Base-by-base conservation (phyloP, 2,113 vertebrate species). In the Monopterus albus region DNA sequence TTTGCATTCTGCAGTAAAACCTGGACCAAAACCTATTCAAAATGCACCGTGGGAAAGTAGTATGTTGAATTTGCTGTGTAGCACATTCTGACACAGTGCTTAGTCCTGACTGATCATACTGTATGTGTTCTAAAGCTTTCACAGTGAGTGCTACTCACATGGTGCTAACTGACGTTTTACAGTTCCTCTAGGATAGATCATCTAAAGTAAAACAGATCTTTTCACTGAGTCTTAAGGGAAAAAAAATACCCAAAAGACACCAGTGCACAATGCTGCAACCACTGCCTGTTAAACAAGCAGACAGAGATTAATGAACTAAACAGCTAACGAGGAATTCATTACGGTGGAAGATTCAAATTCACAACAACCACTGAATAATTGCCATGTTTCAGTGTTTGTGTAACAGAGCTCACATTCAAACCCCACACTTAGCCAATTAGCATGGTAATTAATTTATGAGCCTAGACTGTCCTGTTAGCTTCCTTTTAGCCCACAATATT, bases 301-400 rank as follows among this genome's bases (percentile, higher is more conserved):
- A 83, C 67, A 55, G 56, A 80, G 81, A 87, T 79, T 83, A 86
- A 90, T 79, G 81, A 83, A 77, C 39, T 75, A 60, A 69, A 77
- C 69, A 51, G 52, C 60, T 63, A 18, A 36, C 78, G 82, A 79
- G 62, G 74, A 79, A 84, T 74, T 83, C 68, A 86, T 84, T 84
- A 82, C 49, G 47, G 45, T 4, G 26, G 36, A 72, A 83, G 47
- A 77, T 78, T 82, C 74, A 69, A 11, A 80, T 63, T 50, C 73
- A 45, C 62, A 77, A 75, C 72, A 83, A 63, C 59, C 76, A n/a
- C 20, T 53, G 71, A 85, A 68, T 75, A 82, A 83, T 71, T 75
- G 75, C 76, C 43, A 67, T 58, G 74, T 83, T 79, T 87, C 62
- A 69, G 29, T 57, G 60, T 82, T 81, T 76, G 74, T 72, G 75